Conservation (phyloP, 2,797 vertebrate genomes). For the Pempheris klunzingeri region DNA sequence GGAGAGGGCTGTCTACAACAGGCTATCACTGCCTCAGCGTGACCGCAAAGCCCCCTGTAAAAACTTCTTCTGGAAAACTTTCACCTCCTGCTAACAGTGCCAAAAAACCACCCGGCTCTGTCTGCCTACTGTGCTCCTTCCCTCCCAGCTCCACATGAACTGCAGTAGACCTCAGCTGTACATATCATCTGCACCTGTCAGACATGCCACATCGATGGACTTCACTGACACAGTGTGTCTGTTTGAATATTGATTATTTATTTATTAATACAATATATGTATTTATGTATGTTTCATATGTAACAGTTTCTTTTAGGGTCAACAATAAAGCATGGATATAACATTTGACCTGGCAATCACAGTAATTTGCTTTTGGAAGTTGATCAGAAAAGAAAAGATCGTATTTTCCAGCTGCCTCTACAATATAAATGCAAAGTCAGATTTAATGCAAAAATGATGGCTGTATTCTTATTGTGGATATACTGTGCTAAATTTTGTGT, state of each 20-base stretch:
- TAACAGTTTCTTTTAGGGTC: slow-evolving; percentile 74
- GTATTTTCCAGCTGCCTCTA: slow-evolving; percentile 46
- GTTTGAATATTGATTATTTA: slow-evolving; percentile 78
- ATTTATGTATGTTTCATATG: slow-evolving; percentile 70
- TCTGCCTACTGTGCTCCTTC: slow-evolving; percentile 28
- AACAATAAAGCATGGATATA: slow-evolving; percentile 87
- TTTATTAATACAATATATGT: slow-evolving; percentile 82
- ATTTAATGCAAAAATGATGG: slow-evolving; percentile 44
- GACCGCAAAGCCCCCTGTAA: slow-evolving; percentile 94
- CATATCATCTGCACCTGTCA: slow-evolving; percentile 78
- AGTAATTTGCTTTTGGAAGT: slow-evolving; percentile 60
- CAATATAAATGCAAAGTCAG: slow-evolving; percentile 48
- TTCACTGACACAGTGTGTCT: slow-evolving; percentile 83
- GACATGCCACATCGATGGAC: slow-evolving; percentile 80
- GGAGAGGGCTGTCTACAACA: slow-evolving; percentile 87
- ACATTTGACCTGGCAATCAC: slow-evolving; percentile 71
- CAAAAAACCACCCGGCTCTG: slow-evolving; percentile 1
- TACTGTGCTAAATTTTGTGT: neutral
- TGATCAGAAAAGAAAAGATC: slow-evolving; percentile 17
- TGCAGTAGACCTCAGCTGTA: slow-evolving; percentile 85
- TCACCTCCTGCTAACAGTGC: slow-evolving; percentile 90
- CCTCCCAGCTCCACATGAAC: slow-evolving; percentile 80
- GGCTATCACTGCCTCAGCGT: slow-evolving; percentile 88
- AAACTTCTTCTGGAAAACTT: slow-evolving; percentile 98
- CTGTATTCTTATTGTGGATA: slow-evolving; percentile 20